phyloP scores from a whole-genome alignment of 1,140 invertebrate species.

The Drosophila pruinosa region DNA sequence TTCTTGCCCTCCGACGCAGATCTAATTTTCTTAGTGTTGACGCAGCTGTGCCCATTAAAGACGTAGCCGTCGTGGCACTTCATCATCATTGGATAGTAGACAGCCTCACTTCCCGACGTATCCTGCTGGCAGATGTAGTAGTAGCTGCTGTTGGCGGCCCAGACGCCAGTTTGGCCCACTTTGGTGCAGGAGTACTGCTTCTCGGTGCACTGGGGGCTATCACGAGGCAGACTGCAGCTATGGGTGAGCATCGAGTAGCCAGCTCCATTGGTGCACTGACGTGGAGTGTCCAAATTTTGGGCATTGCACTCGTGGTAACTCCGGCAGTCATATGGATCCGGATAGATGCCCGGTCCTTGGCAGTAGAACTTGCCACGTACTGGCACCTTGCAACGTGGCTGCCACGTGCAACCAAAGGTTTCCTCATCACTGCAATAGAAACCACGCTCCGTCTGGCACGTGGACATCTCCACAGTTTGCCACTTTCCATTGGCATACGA shows the following conservation, averaged over 20 bases:
- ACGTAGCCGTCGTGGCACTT: constrained; percentile 54
- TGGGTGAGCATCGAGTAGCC: constrained; percentile 53
- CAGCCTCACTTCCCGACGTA: neutral
- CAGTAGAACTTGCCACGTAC: constrained; percentile 66
- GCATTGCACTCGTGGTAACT: constrained; percentile 77
- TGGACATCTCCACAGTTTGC: constrained; percentile 53
- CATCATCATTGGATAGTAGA: constrained; percentile 67
- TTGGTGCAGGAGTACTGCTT: constrained; percentile 60
- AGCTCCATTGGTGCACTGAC: constrained; percentile 54
- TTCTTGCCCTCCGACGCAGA: neutral
- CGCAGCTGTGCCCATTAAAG: constrained; percentile 55
- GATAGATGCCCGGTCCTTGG: constrained; percentile 68
- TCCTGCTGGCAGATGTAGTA: constrained; percentile 75
- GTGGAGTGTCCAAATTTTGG: constrained; percentile 44
- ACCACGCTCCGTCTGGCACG: constrained; percentile 48
- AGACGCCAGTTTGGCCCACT: constrained; percentile 58
- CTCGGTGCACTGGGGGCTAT: constrained; percentile 43
- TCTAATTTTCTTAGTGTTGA: neutral
- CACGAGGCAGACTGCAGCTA: constrained; percentile 50
- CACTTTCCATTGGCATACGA: constrained; percentile 43
- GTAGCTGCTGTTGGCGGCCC: constrained; percentile 60
- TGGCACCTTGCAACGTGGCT: constrained; percentile 49
- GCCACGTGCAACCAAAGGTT: constrained; percentile 60
- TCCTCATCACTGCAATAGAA: constrained; percentile 73
- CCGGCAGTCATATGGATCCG: constrained; percentile 81